These are phyloP conservation scores for Pogonus chalceus DNA, from an alignment of 1,140 invertebrate genomes.

Conservation along the genomic window DNA sequence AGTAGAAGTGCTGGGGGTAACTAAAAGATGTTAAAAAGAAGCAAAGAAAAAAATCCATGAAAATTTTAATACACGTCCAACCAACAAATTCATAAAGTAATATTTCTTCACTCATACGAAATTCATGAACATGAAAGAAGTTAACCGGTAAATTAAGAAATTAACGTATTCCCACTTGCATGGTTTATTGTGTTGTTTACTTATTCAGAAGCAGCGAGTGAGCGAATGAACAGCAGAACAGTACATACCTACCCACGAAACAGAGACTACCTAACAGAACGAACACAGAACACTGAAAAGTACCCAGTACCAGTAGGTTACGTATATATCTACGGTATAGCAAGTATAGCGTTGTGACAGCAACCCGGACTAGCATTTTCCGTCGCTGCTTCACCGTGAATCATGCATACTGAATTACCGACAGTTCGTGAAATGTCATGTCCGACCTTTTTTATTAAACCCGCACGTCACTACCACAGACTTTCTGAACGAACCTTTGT, in stretches of 20 bases:
- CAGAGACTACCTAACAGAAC: conserved; percentile 27
- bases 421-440: conserved; percentile 29
- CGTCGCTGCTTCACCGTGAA: not conserved
- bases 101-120: conserved; percentile 23
- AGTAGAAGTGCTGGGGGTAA: too few species aligned
- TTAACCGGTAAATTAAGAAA: conserved; percentile 36
- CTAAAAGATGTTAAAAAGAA: too few species aligned
- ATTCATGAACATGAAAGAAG: conserved; percentile 32
- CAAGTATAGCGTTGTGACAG: not conserved
- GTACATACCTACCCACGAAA: conserved; percentile 18
- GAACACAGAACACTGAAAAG: not conserved
- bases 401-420: conserved; percentile 7
- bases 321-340: not conserved
- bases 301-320: not conserved
- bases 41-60: too few species aligned
- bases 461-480: not conserved
- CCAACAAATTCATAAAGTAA: conserved; percentile 28
- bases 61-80: too few species aligned
- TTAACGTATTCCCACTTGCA: conserved; percentile 35
- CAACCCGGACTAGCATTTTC: not conserved
- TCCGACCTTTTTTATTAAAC: conserved; percentile 15
- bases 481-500: not conserved
- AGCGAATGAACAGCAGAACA: too few species aligned
- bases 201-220: conserved; percentile 29
- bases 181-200: conserved; percentile 33